Evolutionary conservation across 2,888 invertebrate genomes (phyloP), one percentile per base, ranked within the genome.

Genomic region (Agonopterix alstromeriana): DNA sequence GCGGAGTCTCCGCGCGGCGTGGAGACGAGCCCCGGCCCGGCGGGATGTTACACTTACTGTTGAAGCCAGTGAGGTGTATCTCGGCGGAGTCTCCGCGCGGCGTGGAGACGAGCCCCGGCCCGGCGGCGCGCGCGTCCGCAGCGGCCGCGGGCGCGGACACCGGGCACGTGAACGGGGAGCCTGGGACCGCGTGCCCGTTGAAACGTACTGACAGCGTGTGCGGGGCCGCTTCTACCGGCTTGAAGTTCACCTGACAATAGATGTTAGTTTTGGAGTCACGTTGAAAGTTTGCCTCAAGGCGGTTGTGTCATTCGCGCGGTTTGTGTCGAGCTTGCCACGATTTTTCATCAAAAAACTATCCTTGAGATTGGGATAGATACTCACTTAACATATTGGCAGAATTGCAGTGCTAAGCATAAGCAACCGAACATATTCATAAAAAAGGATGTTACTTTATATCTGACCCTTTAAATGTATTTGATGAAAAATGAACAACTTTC

Each of bases 101-200:
- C 0, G 86, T 77, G 4, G 88, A 82, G 0, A 73, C 65, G 10
- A 89, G 73, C 0, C 87, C 87, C 5, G 86, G 78, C 0, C 89
- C 89, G 7, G 79, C 51, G 0, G 88, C 89, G 1, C 88, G 67
- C 1, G 89, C 89, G 48, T 86, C 85, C 0, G 82, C 74, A 0
- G 87, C 83, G 4, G 82, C 81, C 0, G 80, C 77, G 8, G 87
- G 84, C n/a, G 86, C 83, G 0, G 80, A 63, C 55, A 98, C 95
- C 71, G 94, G 92, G 69, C 98, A 98, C 36, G 93, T 94, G 82
- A 98, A 98, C n/a, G 98, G 98, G 9, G 97, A 98, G 1, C 98
- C 98, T 57, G 93, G 94, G 0, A 94, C 94, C 0, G 94, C 92
- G 72, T 93, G 93, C 0, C 94, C 93, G 79, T 94, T 94, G 73